A percentile compares a stretch with the other conserved stretches of the same genome.
These are phyloP conservation scores for Erythrocercus mccallii DNA, from an alignment of 2,113 vertebrate genomes.

Conservation along the genomic window DNA sequence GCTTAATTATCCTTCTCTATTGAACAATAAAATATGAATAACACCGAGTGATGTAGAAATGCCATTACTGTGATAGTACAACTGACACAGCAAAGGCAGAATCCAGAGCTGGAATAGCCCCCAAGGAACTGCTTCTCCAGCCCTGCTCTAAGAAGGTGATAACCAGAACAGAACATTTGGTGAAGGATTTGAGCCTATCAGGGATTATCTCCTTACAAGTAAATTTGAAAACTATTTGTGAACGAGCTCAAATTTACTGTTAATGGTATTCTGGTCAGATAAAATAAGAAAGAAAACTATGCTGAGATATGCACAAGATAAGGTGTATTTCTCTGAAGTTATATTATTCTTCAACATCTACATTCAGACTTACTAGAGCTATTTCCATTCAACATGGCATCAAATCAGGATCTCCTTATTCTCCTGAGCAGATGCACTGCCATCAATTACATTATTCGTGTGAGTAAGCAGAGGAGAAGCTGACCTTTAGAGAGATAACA, in stretches of 20 bases:
- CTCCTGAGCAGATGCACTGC: background rate
- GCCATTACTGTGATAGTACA: background rate
- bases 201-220: background rate
- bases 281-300: background rate
- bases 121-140: background rate
- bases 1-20: background rate
- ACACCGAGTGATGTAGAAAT: background rate
- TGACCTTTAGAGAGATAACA: slow-evolving; percentile 53
- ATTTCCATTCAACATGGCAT: background rate
- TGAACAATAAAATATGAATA: background rate
- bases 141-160: background rate
- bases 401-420: background rate
- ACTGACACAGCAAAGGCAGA: background rate
- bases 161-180: background rate
- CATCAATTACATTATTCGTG: slow-evolving; percentile 31
- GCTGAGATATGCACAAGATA: background rate
- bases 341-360: background rate
- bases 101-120: background rate
- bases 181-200: background rate
- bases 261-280: background rate
- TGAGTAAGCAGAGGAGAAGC: slow-evolving; percentile 49
- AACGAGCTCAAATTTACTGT: background rate
- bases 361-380: background rate
- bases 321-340: background rate
- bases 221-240: background rate